phyloP scores from a whole-genome alignment of 2,797 vertebrate species.

The Crax fasciolata region DNA sequence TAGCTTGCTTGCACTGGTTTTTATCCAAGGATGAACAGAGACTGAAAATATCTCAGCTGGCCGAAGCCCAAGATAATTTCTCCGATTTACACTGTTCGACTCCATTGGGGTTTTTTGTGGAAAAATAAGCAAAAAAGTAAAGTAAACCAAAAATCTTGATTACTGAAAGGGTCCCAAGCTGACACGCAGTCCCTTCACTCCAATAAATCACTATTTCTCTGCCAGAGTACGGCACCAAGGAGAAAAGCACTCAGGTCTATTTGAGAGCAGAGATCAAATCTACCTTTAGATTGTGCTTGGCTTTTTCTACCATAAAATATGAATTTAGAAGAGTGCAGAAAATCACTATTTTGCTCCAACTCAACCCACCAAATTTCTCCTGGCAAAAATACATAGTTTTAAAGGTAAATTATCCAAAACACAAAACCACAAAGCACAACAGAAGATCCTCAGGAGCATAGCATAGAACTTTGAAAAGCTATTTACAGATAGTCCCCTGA shows the following conservation, averaged over 20 bases:
- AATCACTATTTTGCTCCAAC: neutral
- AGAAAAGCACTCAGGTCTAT: neutral
- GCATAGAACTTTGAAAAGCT: neutral
- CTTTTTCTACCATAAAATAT: conserved; percentile 9
- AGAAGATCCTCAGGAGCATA: rapidly evolving
- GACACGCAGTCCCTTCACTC: neutral
- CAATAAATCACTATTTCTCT: conserved; percentile 24
- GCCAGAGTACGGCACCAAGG: neutral
- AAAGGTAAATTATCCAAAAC: neutral
- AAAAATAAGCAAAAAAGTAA: conserved; percentile 71
- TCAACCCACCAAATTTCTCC: neutral
- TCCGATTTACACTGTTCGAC: conserved; percentile 65
- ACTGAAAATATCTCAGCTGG: conserved; percentile 75
- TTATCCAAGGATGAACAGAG: conserved; percentile 72
- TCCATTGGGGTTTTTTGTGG: conserved; percentile 25
- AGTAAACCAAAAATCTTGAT: conserved; percentile 41
- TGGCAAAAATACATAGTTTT: neutral
- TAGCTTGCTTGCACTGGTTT: conserved; percentile 75
- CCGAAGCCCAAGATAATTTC: conserved; percentile 69
- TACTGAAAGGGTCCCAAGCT: conserved; percentile 45
- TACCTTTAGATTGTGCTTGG: conserved; percentile 41
- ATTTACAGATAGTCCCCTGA: neutral
- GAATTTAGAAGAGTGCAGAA: conserved; percentile 2
- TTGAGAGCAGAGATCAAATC: neutral
- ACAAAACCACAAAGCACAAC: neutral